Conservation (phyloP, 2,113 vertebrate genomes). For the Holacanthus passer region DNA sequence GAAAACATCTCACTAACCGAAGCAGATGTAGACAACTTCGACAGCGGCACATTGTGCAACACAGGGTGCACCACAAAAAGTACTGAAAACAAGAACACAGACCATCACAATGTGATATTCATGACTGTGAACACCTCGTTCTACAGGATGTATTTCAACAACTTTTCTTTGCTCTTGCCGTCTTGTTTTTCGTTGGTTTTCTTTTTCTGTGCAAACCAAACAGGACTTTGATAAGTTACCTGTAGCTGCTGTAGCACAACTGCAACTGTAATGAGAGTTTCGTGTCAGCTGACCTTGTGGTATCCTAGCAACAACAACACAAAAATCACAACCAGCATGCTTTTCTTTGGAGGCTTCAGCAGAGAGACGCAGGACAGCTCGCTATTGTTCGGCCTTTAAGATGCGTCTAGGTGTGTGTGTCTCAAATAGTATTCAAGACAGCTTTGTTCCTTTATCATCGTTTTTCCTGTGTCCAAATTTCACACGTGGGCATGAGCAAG, state of each 20-base stretch:
- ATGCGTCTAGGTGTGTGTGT: neutral
- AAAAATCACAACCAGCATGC: neutral
- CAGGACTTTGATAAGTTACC: neutral
- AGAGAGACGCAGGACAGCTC: conserved; percentile 11
- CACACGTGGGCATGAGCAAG: conserved; percentile 20
- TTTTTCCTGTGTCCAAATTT: conserved; percentile 10
- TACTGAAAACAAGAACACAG: neutral
- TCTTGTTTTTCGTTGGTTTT: neutral
- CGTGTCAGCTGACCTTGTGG: conserved; percentile 24
- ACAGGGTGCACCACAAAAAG: neutral
- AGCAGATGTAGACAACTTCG: neutral
- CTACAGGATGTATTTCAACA: neutral
- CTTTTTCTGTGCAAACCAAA: neutral
- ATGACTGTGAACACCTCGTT: neutral
- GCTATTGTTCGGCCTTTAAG: conserved; percentile 3
- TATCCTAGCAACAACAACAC: conserved; percentile 57
- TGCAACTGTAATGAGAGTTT: neutral
- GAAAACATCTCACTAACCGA: neutral
- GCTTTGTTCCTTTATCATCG: conserved; percentile 1
- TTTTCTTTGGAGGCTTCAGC: conserved; percentile 15
- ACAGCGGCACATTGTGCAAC: neutral
- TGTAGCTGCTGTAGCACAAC: neutral
- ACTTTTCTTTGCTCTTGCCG: neutral
- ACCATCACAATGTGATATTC: neutral
- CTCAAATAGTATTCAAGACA: conserved; percentile 12